Base-by-base conservation (phyloP, 2,797 vertebrate genomes). In the Mastacembelus armatus region DNA sequence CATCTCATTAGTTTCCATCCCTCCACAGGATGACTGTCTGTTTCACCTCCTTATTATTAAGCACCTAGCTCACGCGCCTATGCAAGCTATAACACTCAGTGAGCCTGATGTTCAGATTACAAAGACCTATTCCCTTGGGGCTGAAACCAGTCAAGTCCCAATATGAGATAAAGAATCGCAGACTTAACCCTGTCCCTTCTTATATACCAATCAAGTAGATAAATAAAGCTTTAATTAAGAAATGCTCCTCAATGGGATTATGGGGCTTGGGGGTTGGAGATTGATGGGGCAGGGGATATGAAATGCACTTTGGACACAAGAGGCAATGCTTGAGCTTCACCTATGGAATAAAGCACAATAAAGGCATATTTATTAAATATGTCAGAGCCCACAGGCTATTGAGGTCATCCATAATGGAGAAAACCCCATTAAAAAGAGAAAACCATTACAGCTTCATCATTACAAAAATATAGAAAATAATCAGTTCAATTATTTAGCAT, bases 221-320 rank as follows among this genome's bases (percentile, higher is more conserved):
- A 90, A 89, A 91, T 89, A 91, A 86, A 85, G 83, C 64, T 91
- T 92, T 92, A 88, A 91, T 92, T 91, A 92, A 89, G 85, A 83
- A 76, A 86, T 66, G 40, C 74, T 66, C 48, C 69, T 72, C 73
- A 42, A 21, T 49, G 58, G 78, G 76, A 71, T 76, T 79, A 44
- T 24, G 55, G 67, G 78, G 70, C 58, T 75, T 51, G 63, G 65
- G 80, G 79, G 66, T 26, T 74, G 79, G 51, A 62, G 45, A 60
- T 35, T 47, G 52, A 40, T 54, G 54, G 67, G 47, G 73, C 66
- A 64, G 12, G 74, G 26, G 39, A 40, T 76, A 62, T 72, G 67
- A 85, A 65, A 74, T 59, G 66, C 70, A 62, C 66, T 67, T 66
- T 70, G 62, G 64, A 72, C 66, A 76, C 15, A 59, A 75, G 52